Conservation (phyloP, 2,888 invertebrate genomes). For the Eudasyphora cyanicolor region DNA sequence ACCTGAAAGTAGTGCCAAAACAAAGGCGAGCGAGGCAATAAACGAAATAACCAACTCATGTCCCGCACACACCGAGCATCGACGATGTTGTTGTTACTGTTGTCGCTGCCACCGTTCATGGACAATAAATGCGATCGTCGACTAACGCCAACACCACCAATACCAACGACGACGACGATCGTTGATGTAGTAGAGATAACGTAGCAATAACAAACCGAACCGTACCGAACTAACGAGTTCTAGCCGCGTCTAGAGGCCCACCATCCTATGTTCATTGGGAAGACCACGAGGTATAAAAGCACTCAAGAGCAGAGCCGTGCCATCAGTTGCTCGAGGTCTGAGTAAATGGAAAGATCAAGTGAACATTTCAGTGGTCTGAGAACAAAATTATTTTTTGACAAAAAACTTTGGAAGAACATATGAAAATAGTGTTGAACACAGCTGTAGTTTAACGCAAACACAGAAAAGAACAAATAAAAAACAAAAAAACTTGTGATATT, state of each 20-base stretch:
- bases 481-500: conserved; percentile 62
- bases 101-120: background rate
- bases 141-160: background rate
- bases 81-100: no score
- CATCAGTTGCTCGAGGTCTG: conserved; percentile 77
- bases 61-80: background rate
- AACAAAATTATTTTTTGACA: conserved; percentile 77
- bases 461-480: conserved; percentile 46
- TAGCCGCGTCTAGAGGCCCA: conserved; percentile 62
- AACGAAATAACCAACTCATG: background rate
- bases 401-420: conserved; percentile 79
- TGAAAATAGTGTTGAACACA: conserved; percentile 64
- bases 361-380: conserved; percentile 77
- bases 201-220: conserved; percentile 59
- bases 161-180: conserved; percentile 46
- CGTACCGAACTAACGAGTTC: conserved; percentile 67
- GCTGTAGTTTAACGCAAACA: conserved; percentile 35
- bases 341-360: conserved; percentile 80
- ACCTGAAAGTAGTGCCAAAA: conserved; percentile 6
- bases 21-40: background rate
- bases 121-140: background rate
- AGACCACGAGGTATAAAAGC: conserved; percentile 76
- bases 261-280: conserved; percentile 21
- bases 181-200: conserved; percentile 59
- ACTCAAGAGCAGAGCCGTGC: conserved; percentile 62